Evolutionary conservation across 2,797 vertebrate genomes (phyloP), one percentile per base, ranked within the genome.

Genomic region (Sebastes kiyomatsui): DNA sequence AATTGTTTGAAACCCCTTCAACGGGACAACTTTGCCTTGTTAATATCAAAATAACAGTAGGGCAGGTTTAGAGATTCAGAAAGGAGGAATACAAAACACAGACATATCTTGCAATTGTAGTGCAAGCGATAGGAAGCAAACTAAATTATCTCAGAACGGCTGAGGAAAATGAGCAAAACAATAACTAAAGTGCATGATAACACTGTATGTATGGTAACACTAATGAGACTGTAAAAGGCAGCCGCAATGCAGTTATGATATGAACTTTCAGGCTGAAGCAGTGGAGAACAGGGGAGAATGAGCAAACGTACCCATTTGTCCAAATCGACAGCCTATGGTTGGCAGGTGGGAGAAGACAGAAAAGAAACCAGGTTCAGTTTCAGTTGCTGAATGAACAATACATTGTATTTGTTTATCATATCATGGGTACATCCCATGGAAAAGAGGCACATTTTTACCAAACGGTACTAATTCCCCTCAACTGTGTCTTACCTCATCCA

Each of bases 251-350:
- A 16, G 18, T 62, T 62, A 67, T 9, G 62, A 75, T n/a, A 78
- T 38, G 20, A 59, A 49, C 23, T 46, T 16, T 52, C 25, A 80
- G 52, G n/a, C 6, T 70, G 25, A 70, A 68, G 61, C 14, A 58
- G 56, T 38, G 59, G 18, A 22, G 20, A 35, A 75, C 25, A 46
- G 10, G 16, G 16, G 52, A 64, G n/a, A 67, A 35, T 71, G 54
- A 77, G 32, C 38, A 56, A 64, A 90, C 95, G 5, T 95, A 97
- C 96, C 96, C 96, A 96, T 94, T 96, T 96, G 90, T 96, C 94
- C 93, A 96, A 90, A 92, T 96, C 96, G 2, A 95, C 94, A 20
- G 93, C 94, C 96, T 96, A 20, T 42, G 64, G 49, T 80, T 35
- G 65, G n/a, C n/a, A 80, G 79, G 62, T 77, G 66, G 30, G 22